Evolutionary conservation across 2,113 vertebrate genomes (phyloP), one percentile per base, ranked within the genome.

Genomic region (Galbula dea): DNA sequence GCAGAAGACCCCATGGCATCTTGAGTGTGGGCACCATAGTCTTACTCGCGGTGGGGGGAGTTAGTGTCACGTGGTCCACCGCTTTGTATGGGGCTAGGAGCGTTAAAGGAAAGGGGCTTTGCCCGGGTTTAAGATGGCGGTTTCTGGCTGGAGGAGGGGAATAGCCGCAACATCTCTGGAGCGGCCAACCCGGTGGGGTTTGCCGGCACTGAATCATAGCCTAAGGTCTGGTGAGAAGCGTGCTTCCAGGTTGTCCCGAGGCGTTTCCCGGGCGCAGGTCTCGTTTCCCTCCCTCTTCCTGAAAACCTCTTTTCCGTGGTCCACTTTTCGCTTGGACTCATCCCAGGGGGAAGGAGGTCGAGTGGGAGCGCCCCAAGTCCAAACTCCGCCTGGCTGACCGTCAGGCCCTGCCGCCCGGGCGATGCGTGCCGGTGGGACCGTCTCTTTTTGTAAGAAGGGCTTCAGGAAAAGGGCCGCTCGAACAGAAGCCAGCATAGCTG

Each of bases 121-220:
- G 65, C 43, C 52, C 22, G 21, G 32, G 71, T 27, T n/a, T 88
- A 95, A 95, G 69, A 94, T 95, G 94, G 86, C 37, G 81, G 45
- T 52, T 12, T 11, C 2, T 12, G 21, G 17, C 16, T 11, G 7
- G 39, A 57, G 41, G 3, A 52, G 24, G 18, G 43, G 49, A 43
- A 45, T 9, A 61, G 55, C 22, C 8, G 37, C 41, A 43, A 43
- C 41, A 43, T 43, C 41, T 43, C 41, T 15, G 15, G 32, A 66
- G 45, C 17, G 23, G 68, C 41, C 21, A 81, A 57, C 8, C n/a
- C 37, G 23, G 36, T 24, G 66, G 48, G 17, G 16, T 10, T 8
- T 55, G 52, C 17, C 10, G 24, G 21, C 21, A 39, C 22, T 32
- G 77, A 65, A 46, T 58, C 23, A 41, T 22, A 45, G 37, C n/a